These are phyloP conservation scores for Amorpha juglandis DNA, from an alignment of 2,888 invertebrate genomes.

Conservation along the genomic window DNA sequence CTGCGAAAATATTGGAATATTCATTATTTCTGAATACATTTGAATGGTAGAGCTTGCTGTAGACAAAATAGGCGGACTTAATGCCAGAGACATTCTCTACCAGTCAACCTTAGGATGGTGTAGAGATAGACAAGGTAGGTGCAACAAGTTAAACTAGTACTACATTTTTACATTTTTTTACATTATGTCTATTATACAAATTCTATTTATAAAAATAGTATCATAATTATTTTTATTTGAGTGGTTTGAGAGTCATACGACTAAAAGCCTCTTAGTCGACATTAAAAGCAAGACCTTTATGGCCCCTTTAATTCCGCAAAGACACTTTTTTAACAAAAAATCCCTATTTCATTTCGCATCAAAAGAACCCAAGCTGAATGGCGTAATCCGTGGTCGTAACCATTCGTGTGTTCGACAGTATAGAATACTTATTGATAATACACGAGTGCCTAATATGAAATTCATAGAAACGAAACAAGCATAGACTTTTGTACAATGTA, in stretches of 20 bases:
- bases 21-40: too few species aligned
- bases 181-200: too few species aligned
- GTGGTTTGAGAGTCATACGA: neutral
- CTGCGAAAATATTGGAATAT: neutral
- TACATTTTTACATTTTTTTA: too few species aligned
- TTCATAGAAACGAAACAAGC: slow-evolving; percentile 22
- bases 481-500: slow-evolving; percentile 17
- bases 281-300: neutral
- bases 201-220: too few species aligned
- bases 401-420: slow-evolving; percentile 1
- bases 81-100: too few species aligned
- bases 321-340: slow-evolving; percentile 1
- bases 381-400: neutral
- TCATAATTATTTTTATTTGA: neutral
- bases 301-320: neutral
- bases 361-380: slow-evolving; percentile 8
- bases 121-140: too few species aligned
- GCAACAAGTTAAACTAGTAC: too few species aligned
- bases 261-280: neutral
- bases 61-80: too few species aligned
- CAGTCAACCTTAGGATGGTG: too few species aligned
- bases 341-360: neutral
- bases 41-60: too few species aligned
- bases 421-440: slow-evolving; percentile 4
- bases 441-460: slow-evolving; percentile 23